A percentile compares a stretch with the other conserved stretches of the same genome.
Evolutionary conservation across 2,888 invertebrate genomes (phyloP).

Genomic region (Hemistola chrysoprasaria): DNA sequence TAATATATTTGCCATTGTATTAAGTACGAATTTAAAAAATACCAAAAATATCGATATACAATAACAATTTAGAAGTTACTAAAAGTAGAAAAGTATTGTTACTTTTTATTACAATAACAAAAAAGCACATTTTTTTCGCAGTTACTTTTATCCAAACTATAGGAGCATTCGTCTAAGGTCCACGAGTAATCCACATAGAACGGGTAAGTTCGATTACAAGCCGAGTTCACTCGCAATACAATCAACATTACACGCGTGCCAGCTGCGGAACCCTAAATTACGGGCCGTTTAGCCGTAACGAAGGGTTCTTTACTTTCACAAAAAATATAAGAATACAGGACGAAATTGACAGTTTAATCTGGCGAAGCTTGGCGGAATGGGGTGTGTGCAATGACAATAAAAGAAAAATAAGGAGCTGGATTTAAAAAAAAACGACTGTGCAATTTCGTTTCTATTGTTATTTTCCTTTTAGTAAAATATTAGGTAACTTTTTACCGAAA

Average conservation of each 20-base stretch:
- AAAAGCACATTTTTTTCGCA: no score
- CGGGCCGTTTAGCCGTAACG: conserved; percentile 61
- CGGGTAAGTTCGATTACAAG: conserved; percentile 60
- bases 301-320: conserved; percentile 58
- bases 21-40: no score
- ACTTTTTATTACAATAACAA: no score
- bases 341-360: conserved; percentile 75
- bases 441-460: no score
- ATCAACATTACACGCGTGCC: conserved; percentile 74
- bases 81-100: no score
- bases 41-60: no score
- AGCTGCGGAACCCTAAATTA: conserved; percentile 77
- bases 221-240: conserved; percentile 61
- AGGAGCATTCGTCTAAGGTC: conserved; percentile 36
- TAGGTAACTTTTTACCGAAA: no score
- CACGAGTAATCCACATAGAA: conserved; percentile 51
- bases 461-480: no score
- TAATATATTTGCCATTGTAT: no score
- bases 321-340: conserved; percentile 49
- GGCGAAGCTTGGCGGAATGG: conserved; percentile 46
- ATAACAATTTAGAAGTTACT: no score
- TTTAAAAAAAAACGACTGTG: conserved; percentile 11
- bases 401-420: conserved; percentile 21
- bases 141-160: conserved; percentile 27
- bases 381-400: conserved; percentile 34